Evolutionary conservation across 2,113 vertebrate species (phyloP).

Genomic region (Pyrgilauda ruficollis): DNA sequence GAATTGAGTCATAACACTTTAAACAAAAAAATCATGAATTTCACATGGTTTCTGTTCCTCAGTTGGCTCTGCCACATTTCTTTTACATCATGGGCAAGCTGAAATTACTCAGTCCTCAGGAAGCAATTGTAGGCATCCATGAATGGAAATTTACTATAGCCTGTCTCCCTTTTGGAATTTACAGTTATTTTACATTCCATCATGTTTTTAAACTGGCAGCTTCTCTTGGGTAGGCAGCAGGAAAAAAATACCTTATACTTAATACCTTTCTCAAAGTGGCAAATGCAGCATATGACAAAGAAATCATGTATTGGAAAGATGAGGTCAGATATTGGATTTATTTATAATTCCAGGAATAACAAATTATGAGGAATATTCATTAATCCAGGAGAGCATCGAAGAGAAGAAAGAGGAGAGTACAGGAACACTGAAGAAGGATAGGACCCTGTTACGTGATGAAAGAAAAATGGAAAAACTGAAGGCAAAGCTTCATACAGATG

Average conservation of each 20-base stretch:
- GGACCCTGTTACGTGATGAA: constrained; percentile 90
- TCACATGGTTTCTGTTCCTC: not conserved
- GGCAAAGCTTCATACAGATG: constrained; percentile 98
- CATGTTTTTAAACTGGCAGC: not conserved
- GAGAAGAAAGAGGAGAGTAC: constrained; percentile 93
- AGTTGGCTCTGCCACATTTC: not conserved
- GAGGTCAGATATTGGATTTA: not conserved
- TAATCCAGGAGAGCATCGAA: constrained; percentile 91
- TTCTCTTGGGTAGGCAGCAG: not conserved
- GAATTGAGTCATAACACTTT: not conserved
- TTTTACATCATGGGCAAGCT: not conserved
- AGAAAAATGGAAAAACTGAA: constrained; percentile 99
- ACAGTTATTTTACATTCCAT: not conserved
- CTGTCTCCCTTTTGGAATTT: not conserved
- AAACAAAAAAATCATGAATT: not conserved
- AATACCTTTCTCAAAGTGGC: not conserved
- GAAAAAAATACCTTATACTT: not conserved
- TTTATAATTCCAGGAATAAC: constrained; percentile 89
- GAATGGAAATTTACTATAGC: not conserved
- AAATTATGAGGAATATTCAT: constrained; percentile 98
- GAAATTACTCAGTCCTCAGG: not conserved
- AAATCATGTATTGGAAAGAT: not conserved
- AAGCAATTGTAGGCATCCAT: not conserved
- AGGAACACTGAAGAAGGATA: constrained; percentile 92
- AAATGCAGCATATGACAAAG: not conserved